Conservation (phyloP, 2,113 vertebrate genomes). For the Salvator merianae region DNA sequence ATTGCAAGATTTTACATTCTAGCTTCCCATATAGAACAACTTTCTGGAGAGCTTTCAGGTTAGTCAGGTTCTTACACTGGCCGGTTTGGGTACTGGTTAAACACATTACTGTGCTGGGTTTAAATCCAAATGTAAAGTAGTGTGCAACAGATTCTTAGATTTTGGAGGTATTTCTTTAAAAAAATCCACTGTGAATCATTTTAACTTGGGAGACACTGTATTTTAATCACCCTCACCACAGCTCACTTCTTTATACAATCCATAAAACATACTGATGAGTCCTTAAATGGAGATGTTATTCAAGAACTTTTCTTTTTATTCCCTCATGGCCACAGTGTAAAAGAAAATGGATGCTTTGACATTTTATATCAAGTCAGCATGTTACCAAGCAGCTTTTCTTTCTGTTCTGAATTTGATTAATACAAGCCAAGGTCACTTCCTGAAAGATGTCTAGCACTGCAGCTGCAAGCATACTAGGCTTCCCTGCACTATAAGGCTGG, state of each 20-base stretch:
- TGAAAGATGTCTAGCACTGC: slow-evolving; percentile 77
- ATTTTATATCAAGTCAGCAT: slow-evolving; percentile 80
- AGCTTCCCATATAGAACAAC: neutral
- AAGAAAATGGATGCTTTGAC: slow-evolving; percentile 76
- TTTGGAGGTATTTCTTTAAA: neutral
- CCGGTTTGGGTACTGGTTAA: neutral
- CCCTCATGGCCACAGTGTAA: slow-evolving; percentile 70
- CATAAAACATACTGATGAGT: slow-evolving; percentile 33
- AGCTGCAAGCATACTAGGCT: slow-evolving; percentile 73
- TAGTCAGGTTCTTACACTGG: neutral
- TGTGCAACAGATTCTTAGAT: neutral
- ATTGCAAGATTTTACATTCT: neutral
- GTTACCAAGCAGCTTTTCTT: slow-evolving; percentile 77
- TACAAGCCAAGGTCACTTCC: slow-evolving; percentile 83
- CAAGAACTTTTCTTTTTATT: slow-evolving; percentile 50
- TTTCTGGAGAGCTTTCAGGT: neutral
- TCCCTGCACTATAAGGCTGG: slow-evolving; percentile 38
- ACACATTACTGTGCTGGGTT: neutral
- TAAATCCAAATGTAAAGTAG: neutral
- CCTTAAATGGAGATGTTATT: slow-evolving; percentile 50
- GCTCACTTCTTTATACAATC: slow-evolving; percentile 32
- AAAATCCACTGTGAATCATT: neutral
- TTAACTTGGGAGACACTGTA: neutral
- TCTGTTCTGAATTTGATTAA: slow-evolving; percentile 83
- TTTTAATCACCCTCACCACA: slow-evolving; percentile 34